Base-by-base conservation (phyloP, 2,797 vertebrate species). In the Gila robusta region DNA sequence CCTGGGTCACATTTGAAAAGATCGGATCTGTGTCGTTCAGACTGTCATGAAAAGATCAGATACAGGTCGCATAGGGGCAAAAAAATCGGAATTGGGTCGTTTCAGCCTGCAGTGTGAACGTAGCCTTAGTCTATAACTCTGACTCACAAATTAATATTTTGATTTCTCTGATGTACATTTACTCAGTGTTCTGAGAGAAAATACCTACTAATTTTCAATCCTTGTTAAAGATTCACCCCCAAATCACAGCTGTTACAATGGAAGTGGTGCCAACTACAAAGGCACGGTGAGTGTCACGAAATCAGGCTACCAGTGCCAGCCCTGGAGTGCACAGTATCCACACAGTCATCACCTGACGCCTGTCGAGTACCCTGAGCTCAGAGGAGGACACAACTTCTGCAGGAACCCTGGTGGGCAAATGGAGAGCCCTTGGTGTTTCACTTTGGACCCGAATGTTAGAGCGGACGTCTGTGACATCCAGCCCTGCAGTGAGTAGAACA, bases 391-490 rank as follows among this genome's bases (percentile, higher is more conserved):
- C 56, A 96, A 98, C 0, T 99, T 97, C 92, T 99, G 98, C 87
- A 96, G 98, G 56, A 99, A 99, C 94, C 98, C 98, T 0, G 98
- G 97, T 5, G 97, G 97, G 76, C 96, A 97, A 90, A 97, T 99
- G 97, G 95, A 98, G 89, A 97, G 95, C 0, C 98, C 98, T 1
- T 99, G 98, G 98, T 99, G 98, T 94, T 99, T 97, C 93, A 99
- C 98, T n/a, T 93, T 97, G 92, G 97, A 98, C 92, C 96, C 97
- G 92, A 94, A 96, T 87, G 94, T 97, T 90, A 95, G 97, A 91
- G 91, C 97, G 92, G 98, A 98, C 92, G 95, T 98, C 90, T 99
- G 98, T 93, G 98, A 98, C 93, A 91, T 99, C 88, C 96, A 94
- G 76, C 95, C 97, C 54, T 99, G 98, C 95, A 96, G 98, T 99